These are phyloP conservation scores for Gortyna flavago DNA, from an alignment of 2,888 invertebrate species.

Conservation along the genomic window DNA sequence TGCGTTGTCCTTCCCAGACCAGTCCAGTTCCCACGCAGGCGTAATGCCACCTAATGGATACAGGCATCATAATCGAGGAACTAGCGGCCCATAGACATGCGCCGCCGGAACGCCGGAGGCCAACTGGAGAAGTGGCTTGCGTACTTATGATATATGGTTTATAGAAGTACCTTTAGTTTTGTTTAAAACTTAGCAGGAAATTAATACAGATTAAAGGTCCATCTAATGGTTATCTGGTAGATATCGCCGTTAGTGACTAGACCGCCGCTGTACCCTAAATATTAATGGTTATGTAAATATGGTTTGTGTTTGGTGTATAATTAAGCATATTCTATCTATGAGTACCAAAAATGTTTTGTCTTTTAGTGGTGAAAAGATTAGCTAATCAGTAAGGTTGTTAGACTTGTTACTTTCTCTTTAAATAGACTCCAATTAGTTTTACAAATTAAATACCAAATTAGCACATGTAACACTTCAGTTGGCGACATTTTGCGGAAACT, in stretches of 20 bases:
- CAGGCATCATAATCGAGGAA: constrained; percentile 70
- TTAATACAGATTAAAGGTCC: not conserved
- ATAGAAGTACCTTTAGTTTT: not conserved
- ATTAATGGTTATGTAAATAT: too few species aligned
- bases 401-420: not conserved
- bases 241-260: too few species aligned
- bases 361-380: not conserved
- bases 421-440: not conserved
- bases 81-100: constrained; percentile 41
- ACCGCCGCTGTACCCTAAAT: not conserved
- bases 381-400: not conserved
- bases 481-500: not conserved
- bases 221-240: not conserved
- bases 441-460: not conserved
- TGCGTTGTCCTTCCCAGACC: constrained; percentile 68
- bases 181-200: not conserved
- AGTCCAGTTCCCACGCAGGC: constrained; percentile 81
- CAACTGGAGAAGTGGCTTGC: not conserved
- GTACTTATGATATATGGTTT: not conserved
- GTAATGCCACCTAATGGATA: constrained; percentile 71
- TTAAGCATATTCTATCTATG: not conserved
- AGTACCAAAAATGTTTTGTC: not conserved
- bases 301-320: not conserved
- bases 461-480: not conserved
- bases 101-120: constrained; percentile 27